Conservation (phyloP, 1,140 invertebrate species). For the Conopomorpha cramerella region DNA sequence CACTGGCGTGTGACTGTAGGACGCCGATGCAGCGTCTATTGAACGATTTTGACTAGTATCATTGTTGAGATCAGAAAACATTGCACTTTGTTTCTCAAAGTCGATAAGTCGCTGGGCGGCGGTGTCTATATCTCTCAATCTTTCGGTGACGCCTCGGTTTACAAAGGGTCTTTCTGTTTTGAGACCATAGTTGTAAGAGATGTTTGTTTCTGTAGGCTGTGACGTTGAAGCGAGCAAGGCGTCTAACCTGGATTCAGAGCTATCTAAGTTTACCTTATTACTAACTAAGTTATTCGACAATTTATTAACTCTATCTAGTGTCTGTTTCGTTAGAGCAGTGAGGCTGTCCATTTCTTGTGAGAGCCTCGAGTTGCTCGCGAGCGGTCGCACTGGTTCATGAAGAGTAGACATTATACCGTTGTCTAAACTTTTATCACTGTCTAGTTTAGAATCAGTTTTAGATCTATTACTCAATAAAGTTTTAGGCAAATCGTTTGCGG, state of each 20-base stretch:
- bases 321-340: conserved; percentile 68
- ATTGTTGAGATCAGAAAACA: conserved; percentile 55
- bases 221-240: conserved; percentile 26
- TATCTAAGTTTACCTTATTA: conserved; percentile 42
- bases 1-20: conserved; percentile 61
- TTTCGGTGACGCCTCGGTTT: conserved; percentile 41
- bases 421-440: conserved; percentile 22
- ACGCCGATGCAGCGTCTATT: conserved; percentile 33
- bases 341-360: conserved; percentile 67
- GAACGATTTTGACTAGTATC: conserved; percentile 50
- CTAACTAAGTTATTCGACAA: conserved; percentile 60
- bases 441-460: conserved; percentile 18
- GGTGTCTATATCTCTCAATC: conserved; percentile 54
- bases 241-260: conserved; percentile 27
- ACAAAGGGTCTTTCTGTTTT: conserved; percentile 23
- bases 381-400: conserved; percentile 44
- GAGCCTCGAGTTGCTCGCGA: conserved; percentile 48
- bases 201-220: conserved; percentile 20
- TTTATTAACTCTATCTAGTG: conserved; percentile 69
- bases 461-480: conserved; percentile 29
- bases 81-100: conserved; percentile 56
- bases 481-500: conserved; percentile 32
- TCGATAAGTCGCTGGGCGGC: conserved; percentile 57
- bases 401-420: conserved; percentile 38
- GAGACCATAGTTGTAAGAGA: conserved; percentile 33